Percentiles rank a stretch among this genome's conserved stretches.
These are phyloP conservation scores for Chiridota heheva DNA, from an alignment of 35 echinoderm and acorn worm species.

Conservation along the genomic window DNA sequence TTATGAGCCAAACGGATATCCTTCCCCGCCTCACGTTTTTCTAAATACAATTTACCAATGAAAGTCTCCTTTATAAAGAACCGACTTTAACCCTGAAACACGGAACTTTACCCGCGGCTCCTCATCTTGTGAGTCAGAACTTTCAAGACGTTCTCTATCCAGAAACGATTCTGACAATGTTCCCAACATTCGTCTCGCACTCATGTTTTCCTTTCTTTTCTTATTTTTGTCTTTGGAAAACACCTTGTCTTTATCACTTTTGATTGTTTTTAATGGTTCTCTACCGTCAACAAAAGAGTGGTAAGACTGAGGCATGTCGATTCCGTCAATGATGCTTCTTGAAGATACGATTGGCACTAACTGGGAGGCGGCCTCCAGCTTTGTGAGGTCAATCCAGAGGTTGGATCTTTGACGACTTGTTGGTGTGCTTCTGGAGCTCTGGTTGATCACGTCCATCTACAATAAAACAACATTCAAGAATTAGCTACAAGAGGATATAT, in stretches of 20 bases:
- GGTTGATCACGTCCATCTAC: slow-evolving; percentile 10
- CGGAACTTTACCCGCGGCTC: slow-evolving; percentile 58
- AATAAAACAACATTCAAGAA: not conserved
- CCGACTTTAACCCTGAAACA: slow-evolving; percentile 64
- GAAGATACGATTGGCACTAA: slow-evolving; percentile 3
- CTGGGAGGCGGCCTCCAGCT: slow-evolving; percentile 49
- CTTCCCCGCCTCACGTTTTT: slow-evolving; percentile 68
- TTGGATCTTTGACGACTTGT: slow-evolving; percentile 44
- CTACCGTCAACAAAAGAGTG: too few relatives aligned
- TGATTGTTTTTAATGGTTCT: slow-evolving; percentile 13
- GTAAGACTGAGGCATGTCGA: too few relatives aligned
- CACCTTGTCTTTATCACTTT: slow-evolving; percentile 23
- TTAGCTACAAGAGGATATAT: not conserved
- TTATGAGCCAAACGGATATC: slow-evolving; percentile 66
- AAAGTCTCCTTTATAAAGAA: slow-evolving; percentile 53
- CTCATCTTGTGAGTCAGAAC: slow-evolving; percentile 45
- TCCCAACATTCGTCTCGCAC: slow-evolving; percentile 75
- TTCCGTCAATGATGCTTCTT: slow-evolving; percentile 34
- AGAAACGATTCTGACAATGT: slow-evolving; percentile 51
- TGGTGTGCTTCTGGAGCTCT: not conserved
- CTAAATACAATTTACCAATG: slow-evolving; percentile 67
- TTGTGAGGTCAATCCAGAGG: slow-evolving; percentile 72
- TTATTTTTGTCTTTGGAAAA: slow-evolving; percentile 2
- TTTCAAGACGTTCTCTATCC: slow-evolving; percentile 36
- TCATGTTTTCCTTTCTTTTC: slow-evolving; percentile 54